Conservation (phyloP, 1,140 invertebrate species). For the Zaprionus africanus region DNA sequence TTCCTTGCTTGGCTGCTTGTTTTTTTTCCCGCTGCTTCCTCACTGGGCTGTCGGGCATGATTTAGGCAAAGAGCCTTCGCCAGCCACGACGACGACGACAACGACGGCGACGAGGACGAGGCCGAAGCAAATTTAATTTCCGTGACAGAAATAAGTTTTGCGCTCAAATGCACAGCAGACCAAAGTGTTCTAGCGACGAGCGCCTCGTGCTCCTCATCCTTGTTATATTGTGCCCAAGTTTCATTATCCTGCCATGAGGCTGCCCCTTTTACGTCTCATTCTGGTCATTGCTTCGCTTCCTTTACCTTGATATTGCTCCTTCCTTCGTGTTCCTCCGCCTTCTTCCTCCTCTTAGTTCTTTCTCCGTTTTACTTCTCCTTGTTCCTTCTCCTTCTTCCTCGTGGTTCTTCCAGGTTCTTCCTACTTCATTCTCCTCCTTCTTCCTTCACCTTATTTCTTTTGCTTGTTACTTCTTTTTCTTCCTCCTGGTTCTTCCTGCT, state of each 20-base stretch:
- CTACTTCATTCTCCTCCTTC: no score
- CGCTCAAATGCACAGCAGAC: constrained; percentile 74
- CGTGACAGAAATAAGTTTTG: constrained; percentile 83
- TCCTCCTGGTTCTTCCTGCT: not conserved
- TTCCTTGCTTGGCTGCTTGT: constrained; percentile 2
- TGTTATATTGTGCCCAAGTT: not conserved
- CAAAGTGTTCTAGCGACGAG: not conserved
- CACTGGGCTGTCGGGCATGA: constrained; percentile 72
- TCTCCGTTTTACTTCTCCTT: not conserved
- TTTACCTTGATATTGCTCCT: not conserved
- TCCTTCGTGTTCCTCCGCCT: not conserved
- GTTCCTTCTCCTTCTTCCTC: not conserved
- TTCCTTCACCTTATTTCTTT: not conserved
- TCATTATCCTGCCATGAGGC: not conserved
- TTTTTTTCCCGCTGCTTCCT: constrained; percentile 33
- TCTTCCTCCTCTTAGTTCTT: not conserved
- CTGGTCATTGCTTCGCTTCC: not conserved
- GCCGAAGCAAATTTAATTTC: constrained; percentile 80
- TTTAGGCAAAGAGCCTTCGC: constrained; percentile 78
- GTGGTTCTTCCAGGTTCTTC: not conserved
- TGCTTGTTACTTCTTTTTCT: not conserved
- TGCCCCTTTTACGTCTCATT: not conserved
- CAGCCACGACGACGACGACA: constrained; percentile 21
- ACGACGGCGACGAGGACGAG: constrained; percentile 19
- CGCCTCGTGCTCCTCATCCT: not conserved